These are phyloP conservation scores for Charaxes varanes DNA, from an alignment of 1,140 invertebrate genomes.

Conservation along the genomic window DNA sequence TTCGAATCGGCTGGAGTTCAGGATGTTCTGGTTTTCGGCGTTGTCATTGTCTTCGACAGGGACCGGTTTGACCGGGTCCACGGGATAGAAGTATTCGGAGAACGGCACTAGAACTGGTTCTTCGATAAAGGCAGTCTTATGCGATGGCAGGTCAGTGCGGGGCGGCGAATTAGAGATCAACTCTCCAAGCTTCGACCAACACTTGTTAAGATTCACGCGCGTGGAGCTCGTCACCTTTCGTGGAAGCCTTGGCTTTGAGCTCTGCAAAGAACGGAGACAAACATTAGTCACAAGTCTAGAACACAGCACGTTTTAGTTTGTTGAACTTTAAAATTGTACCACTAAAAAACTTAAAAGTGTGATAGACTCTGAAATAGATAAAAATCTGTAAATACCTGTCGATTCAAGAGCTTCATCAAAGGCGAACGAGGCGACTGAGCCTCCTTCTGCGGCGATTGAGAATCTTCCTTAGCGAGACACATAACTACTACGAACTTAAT, in stretches of 20 bases:
- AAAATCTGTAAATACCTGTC: slow-evolving; percentile 44
- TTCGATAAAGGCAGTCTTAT: slow-evolving; percentile 58
- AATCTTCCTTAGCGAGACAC: slow-evolving; percentile 66
- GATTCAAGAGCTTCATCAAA: slow-evolving; percentile 66
- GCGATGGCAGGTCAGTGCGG: slow-evolving; percentile 59
- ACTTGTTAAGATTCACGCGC: slow-evolving; percentile 75
- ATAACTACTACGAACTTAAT: slow-evolving; percentile 43
- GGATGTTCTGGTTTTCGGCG: slow-evolving; percentile 51
- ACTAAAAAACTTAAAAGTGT: too few relatives aligned
- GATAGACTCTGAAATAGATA: neutral
- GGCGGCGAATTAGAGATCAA: slow-evolving; percentile 62
- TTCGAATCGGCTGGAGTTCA: slow-evolving; percentile 57
- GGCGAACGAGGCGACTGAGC: slow-evolving; percentile 56
- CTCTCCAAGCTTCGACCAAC: slow-evolving; percentile 76
- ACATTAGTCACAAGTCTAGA: slow-evolving; percentile 11
- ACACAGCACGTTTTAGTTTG: too few relatives aligned
- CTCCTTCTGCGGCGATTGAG: slow-evolving; percentile 54
- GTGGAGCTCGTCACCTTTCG: slow-evolving; percentile 68
- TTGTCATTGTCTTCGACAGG: slow-evolving; percentile 53
- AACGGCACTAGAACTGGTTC: slow-evolving; percentile 55
- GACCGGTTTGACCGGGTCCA: slow-evolving; percentile 60
- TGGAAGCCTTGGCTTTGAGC: slow-evolving; percentile 68
- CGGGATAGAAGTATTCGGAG: slow-evolving; percentile 54
- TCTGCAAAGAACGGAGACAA: slow-evolving; percentile 57
- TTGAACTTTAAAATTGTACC: too few relatives aligned